Base-by-base conservation (phyloP, 2,113 vertebrate species). In the Rhea pennata region DNA sequence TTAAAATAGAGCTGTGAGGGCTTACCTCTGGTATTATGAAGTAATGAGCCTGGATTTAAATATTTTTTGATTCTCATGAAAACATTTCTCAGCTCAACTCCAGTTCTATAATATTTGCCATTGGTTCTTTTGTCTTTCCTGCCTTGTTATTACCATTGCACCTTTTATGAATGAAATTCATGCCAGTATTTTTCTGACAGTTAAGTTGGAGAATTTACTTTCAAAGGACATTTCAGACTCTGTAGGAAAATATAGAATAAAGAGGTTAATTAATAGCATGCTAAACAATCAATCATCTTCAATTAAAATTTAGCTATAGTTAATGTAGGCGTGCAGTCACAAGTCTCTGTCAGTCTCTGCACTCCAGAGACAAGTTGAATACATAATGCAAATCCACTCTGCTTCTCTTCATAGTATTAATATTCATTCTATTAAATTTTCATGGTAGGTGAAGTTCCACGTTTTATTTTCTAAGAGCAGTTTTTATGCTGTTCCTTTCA, bases 351-450 rank as follows among this genome's bases (percentile, higher is more conserved):
- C 82, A 96, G 78, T 74, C 69, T 95, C 78, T 84, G 93, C 0
- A 21, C 96, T 96, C 93, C 82, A 84, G 95, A 85, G 94, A 97
- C 58, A 42, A 90, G 81, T 23, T 56, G 91, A 95, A 97, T 96
- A 90, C 94, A 95, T 97, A 97, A 97, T 96, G 95, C 94, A 96
- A 96, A 96, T 96, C 82, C 78, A 88, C 40, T 75, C 82, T 90
- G 88, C 89, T 91, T 96, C 71, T 94, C 78, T 88, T 96, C 87
- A 48, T 64, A 77, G 70, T 65, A 92, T 96, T 94, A 96, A 95
- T 95, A 96, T 95, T 97, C 27, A 97, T 95, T 95, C 82, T 71
- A 91, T 94, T 88, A 96, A 94, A 95, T 88, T 92, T 95, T 96
- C 42, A 94, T 91, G 61, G 91, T 92, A 92, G 94, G 64, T 95